Base-by-base conservation (phyloP, 2,113 vertebrate genomes). In the Equus quagga region DNA sequence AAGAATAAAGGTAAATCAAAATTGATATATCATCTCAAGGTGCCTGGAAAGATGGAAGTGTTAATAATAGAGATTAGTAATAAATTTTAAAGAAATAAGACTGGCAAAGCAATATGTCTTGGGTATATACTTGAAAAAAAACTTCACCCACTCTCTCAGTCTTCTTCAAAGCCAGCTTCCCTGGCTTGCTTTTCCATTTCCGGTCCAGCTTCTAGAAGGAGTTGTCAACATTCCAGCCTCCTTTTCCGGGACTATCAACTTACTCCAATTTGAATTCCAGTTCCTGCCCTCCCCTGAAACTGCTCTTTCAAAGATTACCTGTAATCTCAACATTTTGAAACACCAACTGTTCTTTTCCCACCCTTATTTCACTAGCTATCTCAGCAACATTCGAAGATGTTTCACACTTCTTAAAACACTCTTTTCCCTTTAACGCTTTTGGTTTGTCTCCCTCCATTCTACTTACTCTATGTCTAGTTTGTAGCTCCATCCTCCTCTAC, bases 231-330 rank as follows among this genome's bases (percentile, higher is more conserved):
- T 21, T 10, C 62, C 8, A 2, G 1, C 15, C 15, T 82, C 24
- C 26, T 14, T 54, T 49, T 56, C 54, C 56, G 14, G 23, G 5
- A 82, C 10, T 70, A 19, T 58, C 10, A 56, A 76, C 7, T 6
- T 64, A 41, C 56, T 91, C 9, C 4, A 51, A 36, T 33, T 44
- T 64, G 21, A 81, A 62, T 64, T 95, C 19, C 46, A 49, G 13
- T 56, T 69, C n/a, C 65, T 64, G 0, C 0, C 13, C 1, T 58
- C 18, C 0, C 6, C 15, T 51, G 33, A 62, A 69, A 56, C 9
- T 36, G 51, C 33, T 56, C 11, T 46, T 76, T 69, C 6, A 49
- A 46, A 70, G 9, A 17, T 60, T 56, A 14, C 6, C 15, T 54
- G 10, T 1, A 64, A 75, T 88, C 21, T 64, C 21, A 28, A 7